A percentile compares a stretch with the other conserved stretches of the same genome.
Evolutionary conservation across 2,113 vertebrate genomes (phyloP).

Genomic region (Balaenoptera acutorostrata): DNA sequence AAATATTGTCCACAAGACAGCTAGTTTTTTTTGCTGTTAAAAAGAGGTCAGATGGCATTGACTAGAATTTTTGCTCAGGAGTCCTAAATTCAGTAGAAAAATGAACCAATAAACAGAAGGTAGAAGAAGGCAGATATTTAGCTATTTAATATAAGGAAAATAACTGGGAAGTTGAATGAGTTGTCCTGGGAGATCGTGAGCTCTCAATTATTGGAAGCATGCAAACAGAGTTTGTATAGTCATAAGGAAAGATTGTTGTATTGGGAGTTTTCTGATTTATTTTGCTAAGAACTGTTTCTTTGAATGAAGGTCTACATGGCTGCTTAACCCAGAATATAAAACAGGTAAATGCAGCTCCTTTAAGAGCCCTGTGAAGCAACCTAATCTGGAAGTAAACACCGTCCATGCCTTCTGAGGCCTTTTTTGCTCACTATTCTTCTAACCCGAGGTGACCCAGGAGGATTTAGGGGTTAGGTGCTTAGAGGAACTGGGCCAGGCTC

Average conservation of each 20-base stretch:
- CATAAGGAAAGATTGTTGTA: background rate
- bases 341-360: background rate
- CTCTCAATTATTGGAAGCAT: background rate
- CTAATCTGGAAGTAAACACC: background rate
- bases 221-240: background rate
- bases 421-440: background rate
- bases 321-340: background rate
- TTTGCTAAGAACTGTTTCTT: background rate
- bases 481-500: background rate
- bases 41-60: background rate
- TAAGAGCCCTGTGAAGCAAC: background rate
- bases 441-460: background rate
- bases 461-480: background rate
- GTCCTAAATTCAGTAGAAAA: background rate
- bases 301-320: background rate
- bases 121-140: background rate
- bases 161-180: background rate
- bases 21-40: background rate
- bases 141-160: background rate
- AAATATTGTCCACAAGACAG: background rate
- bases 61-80: background rate
- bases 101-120: background rate
- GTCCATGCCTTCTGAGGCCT: background rate
- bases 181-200: background rate
- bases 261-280: background rate